Evolutionary conservation across 2,888 invertebrate genomes (phyloP).

Genomic region (Papilio gigon): DNA sequence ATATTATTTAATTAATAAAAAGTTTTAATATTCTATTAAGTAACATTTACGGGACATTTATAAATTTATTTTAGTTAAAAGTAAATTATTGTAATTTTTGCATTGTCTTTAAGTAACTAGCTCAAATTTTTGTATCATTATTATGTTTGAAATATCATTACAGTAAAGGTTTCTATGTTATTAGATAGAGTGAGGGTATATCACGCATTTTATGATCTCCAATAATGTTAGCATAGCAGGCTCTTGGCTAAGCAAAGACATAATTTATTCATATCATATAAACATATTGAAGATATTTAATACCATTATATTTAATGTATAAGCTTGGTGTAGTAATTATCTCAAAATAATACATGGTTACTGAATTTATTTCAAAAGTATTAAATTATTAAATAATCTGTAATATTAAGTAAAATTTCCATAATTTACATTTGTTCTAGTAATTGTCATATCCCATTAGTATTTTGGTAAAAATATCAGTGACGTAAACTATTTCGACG

Average conservation of each 20-base stretch:
- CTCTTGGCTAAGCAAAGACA: no score
- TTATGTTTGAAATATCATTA: no score
- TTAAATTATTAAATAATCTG: background rate
- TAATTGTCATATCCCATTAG: background rate
- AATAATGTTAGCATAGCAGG: no score
- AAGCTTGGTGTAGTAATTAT: background rate
- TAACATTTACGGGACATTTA: background rate
- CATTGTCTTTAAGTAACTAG: background rate
- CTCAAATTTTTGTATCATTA: background rate
- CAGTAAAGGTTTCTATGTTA: no score
- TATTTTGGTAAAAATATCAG: background rate
- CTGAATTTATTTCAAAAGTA: background rate
- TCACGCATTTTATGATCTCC: no score
- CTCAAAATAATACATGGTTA: background rate
- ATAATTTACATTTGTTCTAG: background rate
- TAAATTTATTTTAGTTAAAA: constrained; percentile 2
- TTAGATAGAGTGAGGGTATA: no score
- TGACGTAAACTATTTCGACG: background rate
- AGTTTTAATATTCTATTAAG: background rate
- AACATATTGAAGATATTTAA: background rate
- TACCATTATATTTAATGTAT: background rate
- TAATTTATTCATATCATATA: background rate
- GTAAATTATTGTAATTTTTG: background rate
- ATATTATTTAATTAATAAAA: constrained; percentile 8
- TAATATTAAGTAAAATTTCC: background rate